Evolutionary conservation across 2,113 vertebrate species (phyloP), one percentile per base, ranked within the genome.

Genomic region (Puffinus mauretanicus): DNA sequence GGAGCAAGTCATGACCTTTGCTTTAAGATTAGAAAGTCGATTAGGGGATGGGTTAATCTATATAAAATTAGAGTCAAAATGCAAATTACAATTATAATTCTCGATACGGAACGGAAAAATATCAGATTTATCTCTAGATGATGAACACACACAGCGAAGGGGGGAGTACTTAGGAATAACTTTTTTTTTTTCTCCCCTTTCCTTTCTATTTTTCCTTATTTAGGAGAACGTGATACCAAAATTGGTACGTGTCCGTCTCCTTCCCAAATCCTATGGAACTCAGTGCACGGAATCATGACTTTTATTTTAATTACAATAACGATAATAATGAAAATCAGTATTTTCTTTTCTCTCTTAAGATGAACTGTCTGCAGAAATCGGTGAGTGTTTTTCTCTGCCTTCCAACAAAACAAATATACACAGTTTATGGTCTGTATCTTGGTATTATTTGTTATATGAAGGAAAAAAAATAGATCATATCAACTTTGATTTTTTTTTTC

Each of bases 211-310:
- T 42, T 44, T 24, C 47, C 9, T 49, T n/a, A 3, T n/a, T 58
- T 51, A 86, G 83, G 72, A 29, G 83, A 77, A 29, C 62, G n/a
- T 4, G 71, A 77, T 13, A 4, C 44, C 52, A 29, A 24, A 12
- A 49, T 77, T 0, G 83, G 83, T 86, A 58, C 3, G 72, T 86
- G 52, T 10, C 61, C 58, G 2, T 13, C 70, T 27, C n/a, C 83
- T 25, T 24, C 61, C 78, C 7, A 5, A 8, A 2, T 7, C 38
- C 77, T 32, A 2, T 1, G 15, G 57, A 29, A 22, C 49, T 8
- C 13, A 2, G 11, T 6, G 38, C 9, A 1, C 9, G 18, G 19
- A 57, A 29, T 34, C 29, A 1, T 10, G 29, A 11, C n/a, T n/a
- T 60, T 47, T 46, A 24, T 26, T 83, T n/a, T 20, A 15, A n/a